Base-by-base conservation (phyloP, 2,113 vertebrate genomes). In the Trichechus manatus region DNA sequence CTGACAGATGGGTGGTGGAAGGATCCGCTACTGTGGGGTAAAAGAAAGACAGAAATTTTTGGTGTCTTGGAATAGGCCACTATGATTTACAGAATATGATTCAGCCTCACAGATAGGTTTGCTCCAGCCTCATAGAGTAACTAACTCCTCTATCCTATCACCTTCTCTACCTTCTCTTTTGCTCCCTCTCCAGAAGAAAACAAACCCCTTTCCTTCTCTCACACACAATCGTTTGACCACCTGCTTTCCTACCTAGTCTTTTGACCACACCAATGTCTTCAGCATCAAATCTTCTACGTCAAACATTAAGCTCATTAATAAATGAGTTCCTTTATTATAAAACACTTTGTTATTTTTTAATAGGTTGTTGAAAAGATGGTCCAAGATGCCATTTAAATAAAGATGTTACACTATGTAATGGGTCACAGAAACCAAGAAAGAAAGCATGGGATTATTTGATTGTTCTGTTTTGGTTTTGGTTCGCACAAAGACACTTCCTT, bases 341-440 rank as follows among this genome's bases (percentile, higher is more conserved):
- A 77, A 25, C 53, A 74, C 47, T 93, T 47, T 9, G 66, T 39
- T 95, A 74, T 81, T 53, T 79, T 82, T 84, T 66, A 39, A 93
- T 82, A 81, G 63, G 39, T 47, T 75, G 27, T 90, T 89, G 70
- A 84, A 89, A 95, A 87, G 64, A 78, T 77, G 89, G 29, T 70
- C 31, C 53, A 17, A 47, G 56, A 36, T 31, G 9, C 59, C 93
- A 68, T 75, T 97, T 97, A 93, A 91, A 93, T 95, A 89, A 94
- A 88, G 95, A 96, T 59, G 13, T 78, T 63, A 42, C 36, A 4
- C 56, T 47, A 77, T 29, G 44, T 92, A 93, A 97, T 78, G 61
- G 83, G 83, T 84, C 91, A 36, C 53, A 77, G 89, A 91, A 77
- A 91, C 80, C 87, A 92, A 59, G 77, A 81, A 7, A 53, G 42